phyloP scores from a whole-genome alignment of 2,113 vertebrate species.

The Cephalopholis sonnerati region DNA sequence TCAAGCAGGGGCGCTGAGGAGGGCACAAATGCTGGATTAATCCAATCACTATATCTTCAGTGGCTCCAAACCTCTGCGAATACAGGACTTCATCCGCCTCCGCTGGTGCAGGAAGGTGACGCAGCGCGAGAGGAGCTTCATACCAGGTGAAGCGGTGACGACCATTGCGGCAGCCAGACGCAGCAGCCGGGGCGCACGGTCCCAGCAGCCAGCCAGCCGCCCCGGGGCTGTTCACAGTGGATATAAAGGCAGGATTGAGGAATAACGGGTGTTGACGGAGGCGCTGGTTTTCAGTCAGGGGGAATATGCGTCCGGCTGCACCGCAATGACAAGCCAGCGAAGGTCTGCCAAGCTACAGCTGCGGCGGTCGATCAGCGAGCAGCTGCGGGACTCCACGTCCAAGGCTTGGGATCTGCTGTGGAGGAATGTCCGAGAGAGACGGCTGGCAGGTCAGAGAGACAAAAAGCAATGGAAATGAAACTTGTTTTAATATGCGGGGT shows the following conservation, averaged over 20 bases:
- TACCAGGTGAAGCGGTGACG: constrained; percentile 80
- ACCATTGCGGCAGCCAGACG: constrained; percentile 74
- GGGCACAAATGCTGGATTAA: constrained; percentile 14
- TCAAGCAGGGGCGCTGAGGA: background rate
- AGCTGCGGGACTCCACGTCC: constrained; percentile 94
- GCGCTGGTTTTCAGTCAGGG: constrained; percentile 37
- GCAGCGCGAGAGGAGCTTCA: constrained; percentile 68
- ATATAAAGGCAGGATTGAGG: constrained; percentile 36
- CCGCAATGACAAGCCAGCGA: constrained; percentile 86
- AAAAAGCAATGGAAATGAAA: constrained; percentile 14
- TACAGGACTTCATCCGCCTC: constrained; percentile 22
- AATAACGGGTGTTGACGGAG: constrained; percentile 15
- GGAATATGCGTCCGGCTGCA: constrained; percentile 80
- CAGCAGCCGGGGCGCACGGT: constrained; percentile 50
- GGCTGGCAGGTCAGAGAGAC: constrained; percentile 92
- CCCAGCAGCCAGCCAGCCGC: constrained; percentile 13
- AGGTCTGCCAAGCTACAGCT: constrained; percentile 87
- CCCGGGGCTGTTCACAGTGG: constrained; percentile 24
- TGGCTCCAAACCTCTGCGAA: background rate
- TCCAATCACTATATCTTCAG: background rate
- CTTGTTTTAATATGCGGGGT: background rate
- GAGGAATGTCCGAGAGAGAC: constrained; percentile 93
- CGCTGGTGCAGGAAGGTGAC: constrained; percentile 79
- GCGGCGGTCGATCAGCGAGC: constrained; percentile 94
- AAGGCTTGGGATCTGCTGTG: constrained; percentile 96